Conservation (phyloP, 2,888 invertebrate genomes). For the Rhopalosiphum nymphaeae region DNA sequence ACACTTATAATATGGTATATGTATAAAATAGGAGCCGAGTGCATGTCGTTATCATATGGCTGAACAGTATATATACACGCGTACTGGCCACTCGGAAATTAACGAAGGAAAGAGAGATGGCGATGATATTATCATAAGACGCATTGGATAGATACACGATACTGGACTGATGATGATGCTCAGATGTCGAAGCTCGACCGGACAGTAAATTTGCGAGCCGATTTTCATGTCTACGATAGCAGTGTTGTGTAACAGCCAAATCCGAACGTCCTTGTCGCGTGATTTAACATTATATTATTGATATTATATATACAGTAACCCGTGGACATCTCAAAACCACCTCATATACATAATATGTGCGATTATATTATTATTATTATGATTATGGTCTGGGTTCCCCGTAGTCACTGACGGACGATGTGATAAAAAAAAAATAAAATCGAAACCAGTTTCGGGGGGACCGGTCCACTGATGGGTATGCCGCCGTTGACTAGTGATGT, state of each 20-base stretch:
- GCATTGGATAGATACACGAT: not conserved
- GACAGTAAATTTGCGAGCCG: not conserved
- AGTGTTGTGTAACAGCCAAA: slow-evolving; percentile 12
- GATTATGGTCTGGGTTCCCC: slow-evolving; percentile 20
- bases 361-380: slow-evolving; percentile 8
- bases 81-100: not conserved
- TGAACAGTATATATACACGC: not conserved
- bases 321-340: slow-evolving; percentile 9
- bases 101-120: not conserved
- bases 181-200: not conserved
- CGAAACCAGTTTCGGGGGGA: slow-evolving; percentile 63
- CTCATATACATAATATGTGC: not conserved
- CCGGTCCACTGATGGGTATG: not conserved
- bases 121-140: not conserved
- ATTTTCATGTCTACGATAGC: not conserved
- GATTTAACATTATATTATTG: not conserved
- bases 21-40: not conserved
- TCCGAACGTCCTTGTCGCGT: slow-evolving; percentile 28
- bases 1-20: not conserved
- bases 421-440: slow-evolving; percentile 15
- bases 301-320: not conserved
- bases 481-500: not conserved
- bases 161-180: not conserved
- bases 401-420: slow-evolving; percentile 26
- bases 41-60: not conserved